Evolutionary conservation across 2,888 invertebrate species (phyloP).

Genomic region (Callinectes sapidus): DNA sequence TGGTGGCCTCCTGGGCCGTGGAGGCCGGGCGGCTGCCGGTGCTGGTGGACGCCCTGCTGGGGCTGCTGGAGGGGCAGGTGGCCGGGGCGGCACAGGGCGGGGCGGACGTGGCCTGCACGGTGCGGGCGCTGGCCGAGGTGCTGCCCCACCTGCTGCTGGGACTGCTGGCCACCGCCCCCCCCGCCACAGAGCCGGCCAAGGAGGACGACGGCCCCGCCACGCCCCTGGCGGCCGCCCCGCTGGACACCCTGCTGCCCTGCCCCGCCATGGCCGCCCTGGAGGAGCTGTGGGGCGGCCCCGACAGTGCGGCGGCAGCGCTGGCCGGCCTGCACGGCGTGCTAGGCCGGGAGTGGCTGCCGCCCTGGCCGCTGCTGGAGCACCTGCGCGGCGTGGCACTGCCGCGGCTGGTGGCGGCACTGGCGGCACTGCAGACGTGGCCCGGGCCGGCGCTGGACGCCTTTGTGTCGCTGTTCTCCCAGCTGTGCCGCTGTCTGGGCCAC

Average conservation of each 20-base stretch:
- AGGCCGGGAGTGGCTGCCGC: slow-evolving; percentile 79
- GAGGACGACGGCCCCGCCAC: not conserved
- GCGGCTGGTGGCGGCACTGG: too few species aligned
- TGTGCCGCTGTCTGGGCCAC: slow-evolving; percentile 55
- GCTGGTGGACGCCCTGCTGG: slow-evolving; percentile 50
- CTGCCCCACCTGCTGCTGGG: slow-evolving; percentile 51
- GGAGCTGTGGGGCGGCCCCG: not conserved
- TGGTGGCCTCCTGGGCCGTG: slow-evolving; percentile 50
- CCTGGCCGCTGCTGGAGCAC: slow-evolving; percentile 85
- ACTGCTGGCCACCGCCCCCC: slow-evolving; percentile 42
- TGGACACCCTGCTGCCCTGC: not conserved
- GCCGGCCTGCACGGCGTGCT: slow-evolving; percentile 82
- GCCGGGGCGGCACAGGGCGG: slow-evolving; percentile 43
- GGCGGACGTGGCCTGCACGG: slow-evolving; percentile 44
- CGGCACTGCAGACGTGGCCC: slow-evolving; percentile 37
- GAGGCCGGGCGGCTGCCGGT: slow-evolving; percentile 38
- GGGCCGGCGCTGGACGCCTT: slow-evolving; percentile 50
- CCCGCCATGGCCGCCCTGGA: not conserved
- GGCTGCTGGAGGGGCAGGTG: slow-evolving; percentile 11
- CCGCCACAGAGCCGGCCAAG: not conserved
- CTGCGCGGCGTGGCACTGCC: slow-evolving; percentile 21
- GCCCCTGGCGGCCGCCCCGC: not conserved
- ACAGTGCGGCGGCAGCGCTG: slow-evolving; percentile 77
- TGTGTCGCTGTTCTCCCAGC: slow-evolving; percentile 44
- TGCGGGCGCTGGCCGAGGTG: slow-evolving; percentile 30